Evolutionary conservation across 2,888 invertebrate species (phyloP), one percentile per base, ranked within the genome.

Genomic region (Eulithis prunata): DNA sequence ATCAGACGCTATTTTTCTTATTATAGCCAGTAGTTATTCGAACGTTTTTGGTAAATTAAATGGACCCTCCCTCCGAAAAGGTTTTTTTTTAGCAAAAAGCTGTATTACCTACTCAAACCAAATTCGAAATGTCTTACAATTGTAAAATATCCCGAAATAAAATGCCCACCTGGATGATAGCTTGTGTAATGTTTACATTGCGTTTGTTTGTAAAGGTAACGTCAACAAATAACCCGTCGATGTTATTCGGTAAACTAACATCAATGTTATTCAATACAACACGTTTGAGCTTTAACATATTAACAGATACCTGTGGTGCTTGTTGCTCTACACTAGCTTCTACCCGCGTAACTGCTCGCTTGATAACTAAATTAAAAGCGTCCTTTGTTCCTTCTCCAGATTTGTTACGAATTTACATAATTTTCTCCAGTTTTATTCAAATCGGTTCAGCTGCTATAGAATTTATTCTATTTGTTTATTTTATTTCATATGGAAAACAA

Each of bases 151-250:
- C 57, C 61, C 54, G 55, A 64, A 69, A 72, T 68, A 68, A 73
- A 72, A 69, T 67, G 57, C 65, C 61, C 66, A 74, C 66, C 71
- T 68, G 72, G 66, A 69, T 75, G 77, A 78, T 78, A 76, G 76
- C 62, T 73, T 78, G 77, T 77, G 77, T 73, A 75, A 78, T 80
- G 80, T 85, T 83, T 83, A 80, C 72, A 71, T 73, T 76, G 70
- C 68, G 71, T 76, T 70, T 76, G 74, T 81, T 78, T 77, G 74
- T 79, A 74, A 66, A 76, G 76, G 73, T 77, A 77, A 75, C 72
- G 75, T 81, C 84, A 84, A 85, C 81, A 83, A 74, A 70, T 66
- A 70, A 41, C 55, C 68, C 66, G 68, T 71, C 75, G 71, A 73
- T 68, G 73, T 71, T 79, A 77, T 78, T 83, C 74, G 64, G 77